Base-by-base conservation (phyloP, 1,140 invertebrate genomes). In the Drosophila carrolli region DNA sequence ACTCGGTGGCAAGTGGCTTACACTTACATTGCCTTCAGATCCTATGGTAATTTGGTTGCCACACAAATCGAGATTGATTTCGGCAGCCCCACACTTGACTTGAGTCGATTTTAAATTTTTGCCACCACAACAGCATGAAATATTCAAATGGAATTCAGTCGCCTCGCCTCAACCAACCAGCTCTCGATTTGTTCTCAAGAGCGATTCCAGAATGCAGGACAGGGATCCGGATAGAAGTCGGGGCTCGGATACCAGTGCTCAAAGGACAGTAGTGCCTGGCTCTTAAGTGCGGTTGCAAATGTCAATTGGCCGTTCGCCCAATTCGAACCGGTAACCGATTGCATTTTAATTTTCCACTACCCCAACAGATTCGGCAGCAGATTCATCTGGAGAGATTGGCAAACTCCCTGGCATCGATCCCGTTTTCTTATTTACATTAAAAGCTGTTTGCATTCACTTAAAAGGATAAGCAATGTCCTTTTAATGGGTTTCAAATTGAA, bases 401-500 rank as follows among this genome's bases (percentile, higher is more conserved):
- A 83, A 79, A 83, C 61, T 53, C 56, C 29, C 48, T 44, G 80
- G 77, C 67, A 90, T 91, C 90, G 90, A 91, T 91, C 91, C 90
- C 91, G 84, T 91, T 92, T 91, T 92, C 91, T 89, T 91, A 92
- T 92, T 92, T 92, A 92, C 91, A 92, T 92, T 91, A 91, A 92
- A 92, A 91, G 91, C 84, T 92, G 91, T 92, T 92, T 92, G 91
- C 91, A 91, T 91, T 92, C 91, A 92, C 91, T 92, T 92, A 92
- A 92, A 92, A 92, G 91, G 91, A 91, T 92, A 91, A 91, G 91
- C 91, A 91, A 91, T 92, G 91, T 92, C 91, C 91, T 92, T 92
- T 92, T 92, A 92, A 92, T 92, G 91, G 91, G 91, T 92, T 92
- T 92, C 91, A 92, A 92, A 92, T 92, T 92, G 90, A 92, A 92